Percentiles rank a stretch among this genome's conserved stretches.
Evolutionary conservation across 2,113 vertebrate genomes (phyloP).

Genomic region (Crotophaga sulcirostris): DNA sequence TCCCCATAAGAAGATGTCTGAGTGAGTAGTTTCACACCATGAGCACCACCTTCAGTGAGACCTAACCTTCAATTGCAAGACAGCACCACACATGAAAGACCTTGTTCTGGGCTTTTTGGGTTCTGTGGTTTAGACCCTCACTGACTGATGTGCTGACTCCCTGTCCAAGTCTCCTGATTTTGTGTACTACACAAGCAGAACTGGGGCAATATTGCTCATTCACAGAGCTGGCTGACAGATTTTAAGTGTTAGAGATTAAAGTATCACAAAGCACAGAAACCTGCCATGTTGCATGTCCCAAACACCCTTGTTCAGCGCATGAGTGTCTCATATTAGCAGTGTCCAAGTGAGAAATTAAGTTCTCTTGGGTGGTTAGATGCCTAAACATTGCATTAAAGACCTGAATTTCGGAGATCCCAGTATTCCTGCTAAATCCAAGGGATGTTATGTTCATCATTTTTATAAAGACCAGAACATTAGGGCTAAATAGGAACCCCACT

Average conservation of each 20-base stretch:
- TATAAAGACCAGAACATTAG: neutral
- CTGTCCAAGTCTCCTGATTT: neutral
- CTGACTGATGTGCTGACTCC: neutral
- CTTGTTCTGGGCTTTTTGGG: neutral
- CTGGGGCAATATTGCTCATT: neutral
- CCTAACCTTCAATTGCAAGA: neutral
- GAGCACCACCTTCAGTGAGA: neutral
- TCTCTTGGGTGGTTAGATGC: neutral
- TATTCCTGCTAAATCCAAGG: neutral
- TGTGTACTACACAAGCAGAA: neutral
- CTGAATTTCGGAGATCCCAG: neutral
- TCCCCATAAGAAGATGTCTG: neutral
- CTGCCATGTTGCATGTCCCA: neutral
- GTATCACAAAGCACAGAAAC: neutral
- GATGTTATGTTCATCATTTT: neutral
- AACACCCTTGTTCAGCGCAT: conserved; percentile 8
- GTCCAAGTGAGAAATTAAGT: neutral
- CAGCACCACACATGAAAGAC: neutral
- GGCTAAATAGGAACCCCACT: neutral
- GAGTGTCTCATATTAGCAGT: neutral
- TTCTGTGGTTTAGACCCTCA: neutral
- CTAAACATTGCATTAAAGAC: neutral
- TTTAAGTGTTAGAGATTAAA: neutral
- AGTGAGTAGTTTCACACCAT: neutral
- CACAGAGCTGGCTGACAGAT: neutral